These are phyloP conservation scores for Lanistes nyassanus DNA, from an alignment of 1,140 invertebrate genomes.

Conservation along the genomic window DNA sequence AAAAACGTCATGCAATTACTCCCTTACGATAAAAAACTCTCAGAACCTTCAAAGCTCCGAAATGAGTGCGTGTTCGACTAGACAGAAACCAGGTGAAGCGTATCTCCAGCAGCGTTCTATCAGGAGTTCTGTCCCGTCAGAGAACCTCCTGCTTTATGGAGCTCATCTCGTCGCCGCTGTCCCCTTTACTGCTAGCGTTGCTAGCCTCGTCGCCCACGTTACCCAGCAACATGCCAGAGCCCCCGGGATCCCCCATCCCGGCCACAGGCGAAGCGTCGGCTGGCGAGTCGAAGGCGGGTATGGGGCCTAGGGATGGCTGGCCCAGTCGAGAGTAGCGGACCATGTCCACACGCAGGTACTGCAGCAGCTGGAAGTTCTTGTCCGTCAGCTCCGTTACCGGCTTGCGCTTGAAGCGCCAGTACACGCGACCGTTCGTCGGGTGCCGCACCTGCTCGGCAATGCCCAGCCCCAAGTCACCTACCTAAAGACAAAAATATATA, in stretches of 20 bases:
- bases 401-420: conserved; percentile 46
- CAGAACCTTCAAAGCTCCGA: too few relatives aligned
- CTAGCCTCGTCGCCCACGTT: not conserved
- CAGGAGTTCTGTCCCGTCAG: not conserved
- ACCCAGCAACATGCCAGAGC: not conserved
- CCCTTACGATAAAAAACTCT: too few relatives aligned
- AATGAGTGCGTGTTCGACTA: too few relatives aligned
- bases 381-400: conserved; percentile 30
- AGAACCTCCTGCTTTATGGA: conserved; percentile 16
- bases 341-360: conserved; percentile 45
- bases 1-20: too few relatives aligned
- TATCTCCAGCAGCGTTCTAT: too few relatives aligned
- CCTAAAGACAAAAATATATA: conserved; percentile 34
- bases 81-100: too few relatives aligned
- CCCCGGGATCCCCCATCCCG: not conserved
- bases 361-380: conserved; percentile 36
- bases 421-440: conserved; percentile 42
- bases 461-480: conserved; percentile 39
- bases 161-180: not conserved
- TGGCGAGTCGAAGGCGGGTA: not conserved
- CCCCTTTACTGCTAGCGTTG: conserved; percentile 9
- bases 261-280: not conserved
- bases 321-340: conserved; percentile 37
- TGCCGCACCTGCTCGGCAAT: conserved; percentile 41
- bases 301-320: conserved; percentile 1